Conservation (phyloP, 1,140 invertebrate genomes). For the Bombus sylvicola region DNA sequence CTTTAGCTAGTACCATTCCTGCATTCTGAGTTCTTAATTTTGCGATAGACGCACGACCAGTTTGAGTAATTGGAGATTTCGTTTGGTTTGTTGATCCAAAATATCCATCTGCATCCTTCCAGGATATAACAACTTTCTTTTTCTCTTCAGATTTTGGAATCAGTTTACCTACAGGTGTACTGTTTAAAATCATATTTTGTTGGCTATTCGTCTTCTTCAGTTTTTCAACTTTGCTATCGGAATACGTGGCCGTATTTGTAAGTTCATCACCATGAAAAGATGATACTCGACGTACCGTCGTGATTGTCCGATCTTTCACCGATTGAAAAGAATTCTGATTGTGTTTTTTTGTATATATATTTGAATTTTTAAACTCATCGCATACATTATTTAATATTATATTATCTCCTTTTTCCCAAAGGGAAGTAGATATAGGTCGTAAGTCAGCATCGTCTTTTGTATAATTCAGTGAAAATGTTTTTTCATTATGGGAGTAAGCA, state of each 20-base stretch:
- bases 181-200: slow-evolving; percentile 60
- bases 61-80: slow-evolving; percentile 73
- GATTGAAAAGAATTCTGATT: slow-evolving; percentile 57
- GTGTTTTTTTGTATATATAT: slow-evolving; percentile 68
- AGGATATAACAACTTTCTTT: slow-evolving; percentile 69
- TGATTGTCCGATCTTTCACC: slow-evolving; percentile 28
- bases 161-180: slow-evolving; percentile 18
- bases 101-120: slow-evolving; percentile 80
- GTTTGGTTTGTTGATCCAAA: slow-evolving; percentile 67
- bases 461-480: slow-evolving; percentile 23
- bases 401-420: slow-evolving; percentile 35
- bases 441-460: slow-evolving; percentile 31
- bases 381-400: slow-evolving; percentile 10
- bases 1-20: slow-evolving; percentile 87
- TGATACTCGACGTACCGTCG: slow-evolving; percentile 73
- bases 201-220: slow-evolving; percentile 76
- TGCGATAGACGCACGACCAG: slow-evolving; percentile 85
- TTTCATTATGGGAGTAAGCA: slow-evolving; percentile 38
- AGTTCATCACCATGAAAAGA: slow-evolving; percentile 76
- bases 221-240: slow-evolving; percentile 76
- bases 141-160: slow-evolving; percentile 20
- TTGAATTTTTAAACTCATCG: slow-evolving; percentile 3
- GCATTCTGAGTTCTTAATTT: slow-evolving; percentile 86
- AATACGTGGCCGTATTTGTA: slow-evolving; percentile 71
- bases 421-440: slow-evolving; percentile 24